Evolutionary conservation across 1,140 invertebrate genomes (phyloP).

Genomic region (Drosophila ironensis): DNA sequence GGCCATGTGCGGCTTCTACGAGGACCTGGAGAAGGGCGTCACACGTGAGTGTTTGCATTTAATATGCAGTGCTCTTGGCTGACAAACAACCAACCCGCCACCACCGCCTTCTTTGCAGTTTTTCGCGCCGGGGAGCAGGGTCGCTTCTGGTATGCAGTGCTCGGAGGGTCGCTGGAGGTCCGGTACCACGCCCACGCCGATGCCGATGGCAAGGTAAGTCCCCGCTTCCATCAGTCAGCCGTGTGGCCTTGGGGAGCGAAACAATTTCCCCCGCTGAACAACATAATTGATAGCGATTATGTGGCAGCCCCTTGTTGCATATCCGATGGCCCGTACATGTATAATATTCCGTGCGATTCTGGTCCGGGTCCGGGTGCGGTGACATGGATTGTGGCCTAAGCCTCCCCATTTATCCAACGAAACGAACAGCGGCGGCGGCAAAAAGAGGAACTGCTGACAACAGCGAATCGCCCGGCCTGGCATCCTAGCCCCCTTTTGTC

Average conservation of each 20-base stretch:
- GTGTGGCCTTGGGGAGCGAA: slow-evolving; percentile 7
- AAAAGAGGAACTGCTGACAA: slow-evolving; percentile 66
- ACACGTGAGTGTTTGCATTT: slow-evolving; percentile 85
- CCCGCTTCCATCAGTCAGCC: not conserved
- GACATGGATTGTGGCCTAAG: slow-evolving; percentile 50
- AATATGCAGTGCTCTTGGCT: slow-evolving; percentile 21
- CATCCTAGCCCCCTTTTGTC: not conserved
- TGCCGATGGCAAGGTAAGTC: slow-evolving; percentile 83
- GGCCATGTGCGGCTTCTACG: slow-evolving; percentile 88
- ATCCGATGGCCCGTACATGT: slow-evolving; percentile 28
- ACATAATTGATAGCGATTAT: slow-evolving; percentile 73
- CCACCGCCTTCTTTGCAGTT: slow-evolving; percentile 84
- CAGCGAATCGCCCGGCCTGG: slow-evolving; percentile 40
- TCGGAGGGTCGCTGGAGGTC: slow-evolving; percentile 88
- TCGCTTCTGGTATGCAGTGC: slow-evolving; percentile 90
- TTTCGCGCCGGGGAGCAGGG: slow-evolving; percentile 90
- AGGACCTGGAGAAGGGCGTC: slow-evolving; percentile 90
- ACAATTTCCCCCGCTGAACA: slow-evolving; percentile 46
- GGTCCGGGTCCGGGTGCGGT: slow-evolving; percentile 6
- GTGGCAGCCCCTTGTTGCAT: slow-evolving; percentile 14
- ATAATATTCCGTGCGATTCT: slow-evolving; percentile 62
- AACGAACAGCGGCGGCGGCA: slow-evolving; percentile 13
- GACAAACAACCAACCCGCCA: not conserved
- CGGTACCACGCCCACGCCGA: slow-evolving; percentile 84
- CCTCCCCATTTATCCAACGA: slow-evolving; percentile 50